Conservation (phyloP, 1,140 invertebrate species). For the Aphis craccivora region DNA sequence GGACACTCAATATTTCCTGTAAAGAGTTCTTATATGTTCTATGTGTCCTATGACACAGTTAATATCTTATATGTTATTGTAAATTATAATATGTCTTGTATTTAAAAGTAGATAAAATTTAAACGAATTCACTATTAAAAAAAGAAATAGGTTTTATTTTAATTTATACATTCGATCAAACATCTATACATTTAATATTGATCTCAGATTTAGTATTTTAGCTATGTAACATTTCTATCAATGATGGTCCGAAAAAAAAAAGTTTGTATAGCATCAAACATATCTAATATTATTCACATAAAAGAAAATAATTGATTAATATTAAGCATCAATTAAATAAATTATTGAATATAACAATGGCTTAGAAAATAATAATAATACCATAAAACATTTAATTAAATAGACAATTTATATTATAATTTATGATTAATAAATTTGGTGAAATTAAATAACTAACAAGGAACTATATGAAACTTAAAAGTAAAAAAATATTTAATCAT, state of each 20-base stretch:
- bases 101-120: background rate
- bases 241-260: background rate
- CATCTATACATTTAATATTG: background rate
- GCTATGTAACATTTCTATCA: background rate
- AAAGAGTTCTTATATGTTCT: too few species aligned
- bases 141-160: background rate
- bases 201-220: background rate
- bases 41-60: too few species aligned
- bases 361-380: background rate
- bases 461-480: too few species aligned
- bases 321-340: background rate
- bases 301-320: background rate
- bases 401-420: background rate
- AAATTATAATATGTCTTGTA: background rate
- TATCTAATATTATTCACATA: background rate
- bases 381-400: background rate
- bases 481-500: too few species aligned
- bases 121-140: background rate
- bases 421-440: background rate
- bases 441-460: background rate
- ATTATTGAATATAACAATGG: background rate
- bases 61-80: background rate
- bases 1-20: too few species aligned
- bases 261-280: background rate
- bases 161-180: background rate